Percentiles rank a stretch among this genome's conserved stretches.
phyloP scores from a whole-genome alignment of 92 coral and sea anemone genomes.

The Scolanthus callimorphus region DNA sequence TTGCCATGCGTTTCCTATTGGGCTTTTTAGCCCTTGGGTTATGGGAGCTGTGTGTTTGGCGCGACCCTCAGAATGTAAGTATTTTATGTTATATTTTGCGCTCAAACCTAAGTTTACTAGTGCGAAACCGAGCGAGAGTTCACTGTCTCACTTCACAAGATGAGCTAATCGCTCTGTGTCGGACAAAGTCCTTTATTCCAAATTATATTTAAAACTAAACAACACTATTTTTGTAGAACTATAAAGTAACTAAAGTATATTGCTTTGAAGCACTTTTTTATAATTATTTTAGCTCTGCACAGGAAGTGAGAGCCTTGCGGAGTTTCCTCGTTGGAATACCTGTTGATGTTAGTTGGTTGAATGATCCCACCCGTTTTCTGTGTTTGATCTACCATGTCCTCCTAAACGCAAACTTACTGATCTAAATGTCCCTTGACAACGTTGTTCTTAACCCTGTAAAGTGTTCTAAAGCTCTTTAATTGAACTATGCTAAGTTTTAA shows the following conservation, averaged over 20 bases:
- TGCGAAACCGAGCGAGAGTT: conserved; percentile 23
- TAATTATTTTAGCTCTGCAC: not conserved
- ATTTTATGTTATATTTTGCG: not conserved
- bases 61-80: conserved; percentile 75
- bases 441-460: no score
- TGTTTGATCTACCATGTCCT: not conserved
- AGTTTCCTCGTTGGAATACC: not conserved
- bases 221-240: no score
- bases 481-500: no score
- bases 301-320: not conserved
- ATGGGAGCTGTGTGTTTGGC: conserved; percentile 53
- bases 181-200: not conserved
- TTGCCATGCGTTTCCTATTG: conserved; percentile 58
- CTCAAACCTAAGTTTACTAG: not conserved
- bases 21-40: conserved; percentile 66
- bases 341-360: not conserved
- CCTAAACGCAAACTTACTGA: no score
- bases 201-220: no score
- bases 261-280: no score
- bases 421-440: no score
- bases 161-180: conserved; percentile 14
- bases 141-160: conserved; percentile 3
- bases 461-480: no score
- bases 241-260: no score
- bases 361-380: not conserved